Evolutionary conservation across 2,888 invertebrate genomes (phyloP).

Genomic region (Drosophila pseudotakahashii): DNA sequence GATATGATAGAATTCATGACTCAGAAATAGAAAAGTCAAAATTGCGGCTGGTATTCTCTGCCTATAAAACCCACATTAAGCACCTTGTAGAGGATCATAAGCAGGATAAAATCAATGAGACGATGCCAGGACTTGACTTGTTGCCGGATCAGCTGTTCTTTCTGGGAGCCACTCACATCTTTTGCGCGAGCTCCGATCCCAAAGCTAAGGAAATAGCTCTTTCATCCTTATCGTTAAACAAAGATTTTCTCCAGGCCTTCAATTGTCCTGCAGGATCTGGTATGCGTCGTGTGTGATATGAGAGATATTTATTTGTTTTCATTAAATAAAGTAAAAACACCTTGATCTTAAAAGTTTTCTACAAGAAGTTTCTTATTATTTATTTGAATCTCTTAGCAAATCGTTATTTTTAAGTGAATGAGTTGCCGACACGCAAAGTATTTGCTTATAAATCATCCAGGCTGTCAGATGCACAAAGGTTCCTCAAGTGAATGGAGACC

Average conservation of each 20-base stretch:
- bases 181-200: slow-evolving; percentile 52
- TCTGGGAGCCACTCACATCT: slow-evolving; percentile 80
- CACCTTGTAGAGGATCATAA: slow-evolving; percentile 20
- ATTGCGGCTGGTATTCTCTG: slow-evolving; percentile 67
- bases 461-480: slow-evolving; percentile 9
- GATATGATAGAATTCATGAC: too few relatives aligned
- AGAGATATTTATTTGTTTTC: too few relatives aligned
- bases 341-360: too few relatives aligned
- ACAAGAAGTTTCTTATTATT: too few relatives aligned
- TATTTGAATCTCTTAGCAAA: too few relatives aligned
- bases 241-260: too few relatives aligned
- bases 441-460: slow-evolving; percentile 19
- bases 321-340: too few relatives aligned
- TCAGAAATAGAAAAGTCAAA: too few relatives aligned
- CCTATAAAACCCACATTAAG: slow-evolving; percentile 72
- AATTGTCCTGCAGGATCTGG: too few relatives aligned
- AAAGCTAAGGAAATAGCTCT: too few relatives aligned
- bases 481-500: slow-evolving; percentile 3
- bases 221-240: too few relatives aligned
- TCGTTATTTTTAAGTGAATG: background rate
- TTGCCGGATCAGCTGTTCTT: slow-evolving; percentile 81
- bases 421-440: background rate
- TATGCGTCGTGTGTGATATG: too few relatives aligned
- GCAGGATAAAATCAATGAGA: slow-evolving; percentile 55
- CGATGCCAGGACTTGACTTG: slow-evolving; percentile 78